Evolutionary conservation across 2,888 invertebrate genomes (phyloP).

Genomic region (Tuberolachnus salignus): DNA sequence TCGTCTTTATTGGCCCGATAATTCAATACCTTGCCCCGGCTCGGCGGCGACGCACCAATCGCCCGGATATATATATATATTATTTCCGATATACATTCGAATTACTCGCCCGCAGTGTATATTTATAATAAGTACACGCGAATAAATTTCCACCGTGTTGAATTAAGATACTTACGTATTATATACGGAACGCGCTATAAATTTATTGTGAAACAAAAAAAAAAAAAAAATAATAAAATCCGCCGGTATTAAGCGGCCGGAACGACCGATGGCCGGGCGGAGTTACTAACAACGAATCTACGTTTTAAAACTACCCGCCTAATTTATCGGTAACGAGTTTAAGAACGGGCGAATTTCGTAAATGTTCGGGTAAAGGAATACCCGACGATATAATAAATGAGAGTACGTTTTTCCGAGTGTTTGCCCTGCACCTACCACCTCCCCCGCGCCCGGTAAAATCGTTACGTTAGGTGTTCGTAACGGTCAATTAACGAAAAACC

Average conservation of each 20-base stretch:
- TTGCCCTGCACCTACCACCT: too few species aligned
- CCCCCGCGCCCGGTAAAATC: too few species aligned
- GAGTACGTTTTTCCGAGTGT: neutral
- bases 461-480: too few species aligned
- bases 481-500: too few species aligned
- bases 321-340: conserved; percentile 26
- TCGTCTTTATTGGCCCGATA: conserved; percentile 8
- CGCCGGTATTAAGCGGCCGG: neutral
- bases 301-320: conserved; percentile 8
- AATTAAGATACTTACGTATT: conserved; percentile 10
- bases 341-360: conserved; percentile 9
- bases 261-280: neutral
- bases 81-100: conserved; percentile 18
- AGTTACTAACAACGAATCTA: neutral
- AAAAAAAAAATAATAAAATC: neutral
- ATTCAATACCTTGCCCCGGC: neutral
- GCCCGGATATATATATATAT: too few species aligned
- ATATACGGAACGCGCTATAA: neutral
- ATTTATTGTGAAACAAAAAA: neutral
- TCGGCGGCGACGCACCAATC: neutral
- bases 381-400: neutral
- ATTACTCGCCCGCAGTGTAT: neutral
- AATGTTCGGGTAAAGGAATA: neutral
- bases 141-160: conserved; percentile 25
- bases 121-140: conserved; percentile 19